A percentile compares a stretch with the other conserved stretches of the same genome.
Conservation (phyloP, 2,113 vertebrate species). For the Cnemophilus loriae region DNA sequence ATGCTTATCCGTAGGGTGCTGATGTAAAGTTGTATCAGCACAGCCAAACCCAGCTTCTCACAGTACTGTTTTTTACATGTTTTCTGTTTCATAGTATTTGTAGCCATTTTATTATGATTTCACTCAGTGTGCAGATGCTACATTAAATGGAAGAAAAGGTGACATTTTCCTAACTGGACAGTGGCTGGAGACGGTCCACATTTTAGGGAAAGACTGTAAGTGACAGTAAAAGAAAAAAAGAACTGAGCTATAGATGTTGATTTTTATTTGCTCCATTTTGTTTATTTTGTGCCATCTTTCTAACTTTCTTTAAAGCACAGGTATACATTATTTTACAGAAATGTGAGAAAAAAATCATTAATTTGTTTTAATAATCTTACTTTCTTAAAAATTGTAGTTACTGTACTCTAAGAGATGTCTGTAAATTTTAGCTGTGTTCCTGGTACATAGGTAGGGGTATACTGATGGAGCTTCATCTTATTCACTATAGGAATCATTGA, state of each 20-base stretch:
- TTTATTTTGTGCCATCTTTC: neutral
- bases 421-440: neutral
- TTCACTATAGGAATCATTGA: neutral
- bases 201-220: neutral
- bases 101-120: neutral
- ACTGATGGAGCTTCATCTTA: neutral
- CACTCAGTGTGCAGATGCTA: neutral
- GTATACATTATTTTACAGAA: neutral
- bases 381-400: neutral
- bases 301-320: neutral
- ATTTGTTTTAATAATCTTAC: neutral
- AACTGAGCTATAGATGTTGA: neutral
- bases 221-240: neutral
- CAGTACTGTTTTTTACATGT: neutral
- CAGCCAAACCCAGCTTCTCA: neutral
- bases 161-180: neutral
- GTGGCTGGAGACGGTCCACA: neutral
- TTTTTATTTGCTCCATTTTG: neutral
- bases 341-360: neutral
- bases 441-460: neutral
- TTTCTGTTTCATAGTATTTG: neutral
- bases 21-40: neutral
- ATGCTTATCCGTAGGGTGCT: neutral
- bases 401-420: neutral
- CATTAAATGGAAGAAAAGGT: neutral